Percentiles rank a stretch among this genome's conserved stretches.
phyloP scores from a whole-genome alignment of 2,113 vertebrate species.

The Otolemur garnettii region DNA sequence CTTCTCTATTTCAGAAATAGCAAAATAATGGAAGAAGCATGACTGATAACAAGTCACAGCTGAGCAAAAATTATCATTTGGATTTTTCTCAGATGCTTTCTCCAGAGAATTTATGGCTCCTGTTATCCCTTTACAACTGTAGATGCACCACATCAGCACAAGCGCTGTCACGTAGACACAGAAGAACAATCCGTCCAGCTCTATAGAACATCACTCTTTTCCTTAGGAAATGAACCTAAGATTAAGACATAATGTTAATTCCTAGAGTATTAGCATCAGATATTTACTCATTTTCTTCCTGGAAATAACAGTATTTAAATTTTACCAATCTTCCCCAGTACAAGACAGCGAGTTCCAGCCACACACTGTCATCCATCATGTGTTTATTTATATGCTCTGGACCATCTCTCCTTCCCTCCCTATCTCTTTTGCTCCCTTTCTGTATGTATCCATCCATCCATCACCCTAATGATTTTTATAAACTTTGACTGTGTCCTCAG shows the following conservation, averaged over 20 bases:
- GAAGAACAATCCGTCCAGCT: constrained; percentile 7
- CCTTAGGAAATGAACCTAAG: neutral
- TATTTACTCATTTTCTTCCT: neutral
- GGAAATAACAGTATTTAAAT: neutral
- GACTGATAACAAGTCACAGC: neutral
- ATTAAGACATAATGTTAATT: neutral
- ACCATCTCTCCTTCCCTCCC: neutral
- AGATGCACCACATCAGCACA: neutral
- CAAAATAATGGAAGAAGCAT: neutral
- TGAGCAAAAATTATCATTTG: neutral
- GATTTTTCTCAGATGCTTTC: neutral
- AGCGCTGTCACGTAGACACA: neutral
- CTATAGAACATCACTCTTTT: neutral
- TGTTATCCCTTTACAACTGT: neutral
- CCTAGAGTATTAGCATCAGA: neutral
- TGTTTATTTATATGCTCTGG: neutral
- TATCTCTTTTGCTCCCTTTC: neutral
- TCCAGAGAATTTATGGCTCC: neutral
- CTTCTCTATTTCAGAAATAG: neutral
- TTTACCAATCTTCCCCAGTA: neutral
- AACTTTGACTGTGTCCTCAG: neutral
- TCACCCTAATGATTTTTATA: neutral
- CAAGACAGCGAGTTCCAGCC: neutral
- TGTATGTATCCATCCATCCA: neutral
- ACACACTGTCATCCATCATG: neutral